Base-by-base conservation (phyloP, 1,140 invertebrate genomes). In the Drosophila navojoa region DNA sequence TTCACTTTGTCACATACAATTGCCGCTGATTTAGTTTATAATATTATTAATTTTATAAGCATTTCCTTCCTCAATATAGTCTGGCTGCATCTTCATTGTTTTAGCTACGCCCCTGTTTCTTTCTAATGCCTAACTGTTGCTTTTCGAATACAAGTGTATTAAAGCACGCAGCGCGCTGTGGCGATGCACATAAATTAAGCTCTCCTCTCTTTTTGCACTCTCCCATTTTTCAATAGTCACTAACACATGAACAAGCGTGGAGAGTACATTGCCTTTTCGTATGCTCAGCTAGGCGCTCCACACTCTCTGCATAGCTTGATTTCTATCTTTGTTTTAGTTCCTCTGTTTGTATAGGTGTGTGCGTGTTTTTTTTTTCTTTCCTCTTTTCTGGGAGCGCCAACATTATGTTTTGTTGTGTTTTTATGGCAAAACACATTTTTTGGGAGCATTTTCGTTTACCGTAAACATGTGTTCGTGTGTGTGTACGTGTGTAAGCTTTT, bases 191-290 rank as follows among this genome's bases (percentile, higher is more conserved):
- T 70, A 42, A 64, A 55, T 38, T 29, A 35, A 68, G 13, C 58
- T 50, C 35, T 42, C 11, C 19, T 61, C 49, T 38, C 45, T 57
- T 38, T 29, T 38, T 15, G 7, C 29, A 50, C 59, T 58, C 59
- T 45, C 55, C 44, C 54, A 45, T 11, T 40, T 54, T 58, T 55
- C 19, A 35, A 68, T 40, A 1, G 5, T 27, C 15, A 62, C 45
- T n/a, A 29, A 58, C 44, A 60, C 19, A 32, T 13, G 27, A 71
- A 40, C 82, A 79, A 66, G 76, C 58, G 76, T 61, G 59, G 52
- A 79, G 68, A 74, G 82, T 71, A 64, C 54, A 67, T 87, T 78
- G 64, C 67, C 75, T 64, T 72, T 59, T 61, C 1, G 64, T 50
- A 52, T 25, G 22, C 40, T 42, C 5, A 25, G 54, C 29, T 75